phyloP scores from a whole-genome alignment of 2,888 invertebrate species.

The Amphipyra tragopoginis region DNA sequence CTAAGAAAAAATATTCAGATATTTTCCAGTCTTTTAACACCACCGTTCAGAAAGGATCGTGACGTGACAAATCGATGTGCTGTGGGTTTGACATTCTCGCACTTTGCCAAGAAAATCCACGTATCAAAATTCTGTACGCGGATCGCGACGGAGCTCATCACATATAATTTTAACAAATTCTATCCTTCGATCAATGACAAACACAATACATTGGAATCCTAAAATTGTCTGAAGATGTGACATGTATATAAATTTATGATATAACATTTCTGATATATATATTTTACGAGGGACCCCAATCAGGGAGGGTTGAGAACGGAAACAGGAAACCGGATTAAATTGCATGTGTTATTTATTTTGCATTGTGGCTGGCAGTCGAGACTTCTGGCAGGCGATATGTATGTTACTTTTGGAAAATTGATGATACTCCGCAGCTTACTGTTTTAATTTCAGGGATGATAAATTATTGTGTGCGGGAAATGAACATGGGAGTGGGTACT shows the following conservation, averaged over 20 bases:
- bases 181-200: conserved; percentile 45
- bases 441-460: conserved; percentile 53
- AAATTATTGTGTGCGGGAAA: conserved; percentile 31
- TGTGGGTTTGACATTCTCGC: conserved; percentile 38
- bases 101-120: conserved; percentile 26
- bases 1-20: conserved; percentile 33
- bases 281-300: conserved; percentile 30
- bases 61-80: conserved; percentile 55
- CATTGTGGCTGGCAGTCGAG: conserved; percentile 33
- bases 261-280: conserved; percentile 10
- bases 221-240: conserved; percentile 32
- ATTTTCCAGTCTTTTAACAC: conserved; percentile 49
- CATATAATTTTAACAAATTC: conserved; percentile 51
- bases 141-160: conserved; percentile 26
- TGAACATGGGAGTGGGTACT: conserved; percentile 30
- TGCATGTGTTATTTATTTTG: conserved; percentile 49
- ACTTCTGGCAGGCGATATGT: conserved; percentile 25
- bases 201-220: conserved; percentile 25
- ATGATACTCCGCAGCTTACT: conserved; percentile 40
- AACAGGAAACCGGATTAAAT: conserved; percentile 32
- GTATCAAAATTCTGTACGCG: conserved; percentile 44
- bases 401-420: conserved; percentile 50
- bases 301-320: conserved; percentile 14
- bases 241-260: conserved; percentile 21
- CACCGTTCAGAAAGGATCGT: conserved; percentile 35